Base-by-base conservation (phyloP, 1,140 invertebrate species). In the Drosophila chauvacae region DNA sequence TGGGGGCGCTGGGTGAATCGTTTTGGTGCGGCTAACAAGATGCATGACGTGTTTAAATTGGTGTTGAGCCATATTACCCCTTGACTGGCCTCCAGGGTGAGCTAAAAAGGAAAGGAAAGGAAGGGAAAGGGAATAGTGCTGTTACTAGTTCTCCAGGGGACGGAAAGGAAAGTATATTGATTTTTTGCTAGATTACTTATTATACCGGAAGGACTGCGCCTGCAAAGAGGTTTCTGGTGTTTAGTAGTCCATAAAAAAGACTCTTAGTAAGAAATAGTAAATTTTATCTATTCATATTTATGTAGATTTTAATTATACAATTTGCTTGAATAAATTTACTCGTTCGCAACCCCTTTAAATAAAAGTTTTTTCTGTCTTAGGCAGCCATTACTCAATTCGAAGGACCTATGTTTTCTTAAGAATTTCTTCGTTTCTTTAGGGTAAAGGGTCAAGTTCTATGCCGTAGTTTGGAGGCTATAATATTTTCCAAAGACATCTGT, bases 1-100 rank as follows among this genome's bases (percentile, higher is more conserved):
- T 4, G 10, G 13, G 16, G 23, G 39, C 20, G 18, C 58, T 39
- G 42, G 61, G 57, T 57, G 71, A 62, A 84, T 82, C 72, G 65
- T 26, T 65, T 44, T 59, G 61, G 18, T 47, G 66, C 72, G 61
- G 69, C 73, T 92, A 92, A 92, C 91, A 92, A 92, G 91, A 90
- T 91, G 81, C 86, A 92, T 90, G 80, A 91, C 90, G 91, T 92
- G 91, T 92, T 79, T 81, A 91, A 92, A 92, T 92, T 92, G 91
- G 91, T 91, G 91, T 92, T 92, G 91, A 90, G 80, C 91, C 82
- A 91, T 88, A 91, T 92, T 92, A 92, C 81, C 84, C 64, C 70
- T 63, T 66, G 66, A 80, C 60, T 73, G 68, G 48, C 48, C 65
- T 39, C 28, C 33, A 23, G 61, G 73, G 39, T 23, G 9, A 23